phyloP scores from a whole-genome alignment of 1,140 invertebrate species.

The Nixonia krombeini region DNA sequence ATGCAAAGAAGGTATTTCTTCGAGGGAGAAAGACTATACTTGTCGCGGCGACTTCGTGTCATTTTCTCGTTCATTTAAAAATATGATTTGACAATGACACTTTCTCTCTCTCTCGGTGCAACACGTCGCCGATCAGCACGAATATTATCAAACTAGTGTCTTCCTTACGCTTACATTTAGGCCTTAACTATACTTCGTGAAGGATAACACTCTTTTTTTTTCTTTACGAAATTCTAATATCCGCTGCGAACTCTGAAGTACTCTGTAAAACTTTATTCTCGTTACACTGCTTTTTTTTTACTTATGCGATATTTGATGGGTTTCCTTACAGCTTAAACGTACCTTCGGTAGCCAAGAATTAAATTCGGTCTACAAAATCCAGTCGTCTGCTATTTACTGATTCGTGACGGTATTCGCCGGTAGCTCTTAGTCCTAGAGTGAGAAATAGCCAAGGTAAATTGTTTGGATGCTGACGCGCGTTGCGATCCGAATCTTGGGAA shows the following conservation, averaged over 20 bases:
- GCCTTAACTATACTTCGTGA: slow-evolving; percentile 56
- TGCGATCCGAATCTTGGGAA: too few relatives aligned
- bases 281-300: slow-evolving; percentile 14
- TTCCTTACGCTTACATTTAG: slow-evolving; percentile 48
- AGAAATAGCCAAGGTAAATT: too few relatives aligned
- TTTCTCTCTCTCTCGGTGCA: too few relatives aligned
- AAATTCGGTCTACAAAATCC: slow-evolving; percentile 49
- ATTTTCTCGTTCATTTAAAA: too few relatives aligned
- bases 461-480: too few relatives aligned
- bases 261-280: neutral
- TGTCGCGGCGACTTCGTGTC: too few relatives aligned
- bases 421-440: slow-evolving; percentile 34
- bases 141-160: slow-evolving; percentile 41
- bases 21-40: too few relatives aligned
- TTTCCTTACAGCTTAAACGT: slow-evolving; percentile 41
- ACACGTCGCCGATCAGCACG: slow-evolving; percentile 29
- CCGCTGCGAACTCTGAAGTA: neutral
- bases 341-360: slow-evolving; percentile 36
- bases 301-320: slow-evolving; percentile 28
- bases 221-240: slow-evolving; percentile 7
- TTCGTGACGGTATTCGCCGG: slow-evolving; percentile 35
- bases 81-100: too few relatives aligned
- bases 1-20: too few relatives aligned
- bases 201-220: slow-evolving; percentile 29
- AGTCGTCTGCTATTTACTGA: slow-evolving; percentile 42